These are phyloP conservation scores for Callyntrura sp. DNA, from an alignment of 2,888 invertebrate species.

Conservation along the genomic window DNA sequence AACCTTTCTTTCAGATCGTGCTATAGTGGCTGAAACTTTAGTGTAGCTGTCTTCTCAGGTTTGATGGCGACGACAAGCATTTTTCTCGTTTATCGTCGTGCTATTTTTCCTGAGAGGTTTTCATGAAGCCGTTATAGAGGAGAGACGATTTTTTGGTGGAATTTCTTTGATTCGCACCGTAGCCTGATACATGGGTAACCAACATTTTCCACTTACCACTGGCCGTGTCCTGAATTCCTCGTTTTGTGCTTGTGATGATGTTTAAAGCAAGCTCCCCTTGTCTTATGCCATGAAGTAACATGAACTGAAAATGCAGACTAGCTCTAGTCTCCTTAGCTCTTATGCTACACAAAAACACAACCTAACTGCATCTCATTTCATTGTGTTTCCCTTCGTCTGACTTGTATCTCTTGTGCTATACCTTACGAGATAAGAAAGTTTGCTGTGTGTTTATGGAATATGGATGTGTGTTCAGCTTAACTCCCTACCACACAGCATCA, in stretches of 20 bases:
- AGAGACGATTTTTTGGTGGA: neutral
- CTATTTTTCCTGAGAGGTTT: constrained; percentile 46
- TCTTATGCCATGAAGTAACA: constrained; percentile 19
- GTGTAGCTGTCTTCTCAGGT: constrained; percentile 27
- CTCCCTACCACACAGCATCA: too few species aligned
- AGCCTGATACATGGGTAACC: constrained; percentile 57
- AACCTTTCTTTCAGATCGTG: constrained; percentile 14
- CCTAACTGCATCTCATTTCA: too few species aligned
- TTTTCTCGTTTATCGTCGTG: neutral
- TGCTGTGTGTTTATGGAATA: too few species aligned
- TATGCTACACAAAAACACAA: neutral
- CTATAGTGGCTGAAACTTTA: constrained; percentile 2
- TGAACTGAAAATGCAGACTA: constrained; percentile 28
- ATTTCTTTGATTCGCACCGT: constrained; percentile 11
- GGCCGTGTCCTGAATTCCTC: constrained; percentile 68
- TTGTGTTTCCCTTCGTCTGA: too few species aligned
- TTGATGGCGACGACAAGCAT: neutral
- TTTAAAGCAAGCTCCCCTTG: constrained; percentile 59
- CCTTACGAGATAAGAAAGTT: too few species aligned
- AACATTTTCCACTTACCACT: constrained; percentile 67
- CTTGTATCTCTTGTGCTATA: too few species aligned
- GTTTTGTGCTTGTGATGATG: constrained; percentile 5
- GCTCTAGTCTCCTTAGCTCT: neutral
- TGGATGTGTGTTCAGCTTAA: too few species aligned
- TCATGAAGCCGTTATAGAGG: constrained; percentile 10